Percentiles rank a stretch among this genome's conserved stretches.
phyloP scores from a whole-genome alignment of 2,113 vertebrate genomes.

The Chascanopsetta lugubris region DNA sequence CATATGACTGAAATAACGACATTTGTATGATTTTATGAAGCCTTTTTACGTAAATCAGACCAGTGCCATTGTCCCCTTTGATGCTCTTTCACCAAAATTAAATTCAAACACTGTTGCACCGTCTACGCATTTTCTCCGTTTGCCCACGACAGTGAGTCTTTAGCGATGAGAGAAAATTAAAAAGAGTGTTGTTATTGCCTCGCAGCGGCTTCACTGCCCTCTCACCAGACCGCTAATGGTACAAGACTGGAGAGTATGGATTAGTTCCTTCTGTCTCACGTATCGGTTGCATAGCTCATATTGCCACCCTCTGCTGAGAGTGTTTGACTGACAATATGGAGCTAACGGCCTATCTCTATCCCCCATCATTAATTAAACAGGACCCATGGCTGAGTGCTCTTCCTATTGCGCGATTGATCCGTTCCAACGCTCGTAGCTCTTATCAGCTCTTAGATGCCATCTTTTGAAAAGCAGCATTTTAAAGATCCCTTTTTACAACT shows the following conservation, averaged over 20 bases:
- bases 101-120: too few species aligned
- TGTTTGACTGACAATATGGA: constrained; percentile 74
- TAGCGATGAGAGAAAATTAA: background rate
- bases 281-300: constrained; percentile 74
- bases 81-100: too few species aligned
- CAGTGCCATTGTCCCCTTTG: too few species aligned
- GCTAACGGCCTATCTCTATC: constrained; percentile 75
- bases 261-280: constrained; percentile 60
- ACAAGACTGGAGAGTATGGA: constrained; percentile 62
- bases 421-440: constrained; percentile 67
- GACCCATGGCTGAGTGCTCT: constrained; percentile 71
- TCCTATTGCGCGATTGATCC: constrained; percentile 74
- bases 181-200: background rate
- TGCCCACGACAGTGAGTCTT: too few species aligned
- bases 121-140: too few species aligned
- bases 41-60: too few species aligned
- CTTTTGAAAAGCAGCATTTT: constrained; percentile 64
- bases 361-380: constrained; percentile 82
- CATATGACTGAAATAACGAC: too few species aligned
- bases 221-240: constrained; percentile 53
- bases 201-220: constrained; percentile 14
- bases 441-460: constrained; percentile 68
- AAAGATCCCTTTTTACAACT: constrained; percentile 59
- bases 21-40: too few species aligned
- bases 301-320: constrained; percentile 66